Percentiles rank a stretch among this genome's conserved stretches.
These are phyloP conservation scores for Varroa destructor DNA, from an alignment of 1,140 invertebrate species.

Conservation along the genomic window DNA sequence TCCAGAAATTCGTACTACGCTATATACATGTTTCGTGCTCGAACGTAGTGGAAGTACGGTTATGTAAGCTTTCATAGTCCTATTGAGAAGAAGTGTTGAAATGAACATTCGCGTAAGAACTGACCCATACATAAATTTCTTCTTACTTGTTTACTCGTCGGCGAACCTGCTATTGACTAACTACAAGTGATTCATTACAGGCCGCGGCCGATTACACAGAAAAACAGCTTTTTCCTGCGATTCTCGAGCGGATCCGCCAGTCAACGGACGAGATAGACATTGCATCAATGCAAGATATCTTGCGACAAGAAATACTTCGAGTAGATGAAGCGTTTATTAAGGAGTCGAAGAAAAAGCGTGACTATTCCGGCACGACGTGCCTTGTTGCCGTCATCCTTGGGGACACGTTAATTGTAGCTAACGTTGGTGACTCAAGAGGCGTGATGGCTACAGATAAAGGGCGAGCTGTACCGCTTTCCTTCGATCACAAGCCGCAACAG, in stretches of 20 bases:
- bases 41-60: too few relatives aligned
- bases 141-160: too few relatives aligned
- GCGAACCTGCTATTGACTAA: too few relatives aligned
- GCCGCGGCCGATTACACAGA: slow-evolving; percentile 80
- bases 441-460: slow-evolving; percentile 83
- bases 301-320: slow-evolving; percentile 29
- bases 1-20: too few relatives aligned
- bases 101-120: too few relatives aligned
- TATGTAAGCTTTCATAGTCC: too few relatives aligned
- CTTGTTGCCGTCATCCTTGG: slow-evolving; percentile 63
- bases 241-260: slow-evolving; percentile 25
- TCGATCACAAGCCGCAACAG: slow-evolving; percentile 91
- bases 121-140: too few relatives aligned
- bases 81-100: too few relatives aligned
- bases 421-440: slow-evolving; percentile 87
- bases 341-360: slow-evolving; percentile 29
- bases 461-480: slow-evolving; percentile 75
- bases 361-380: slow-evolving; percentile 64
- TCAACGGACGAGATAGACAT: neutral
- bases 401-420: slow-evolving; percentile 66
- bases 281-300: slow-evolving; percentile 28
- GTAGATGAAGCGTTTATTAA: slow-evolving; percentile 30
- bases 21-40: too few relatives aligned
- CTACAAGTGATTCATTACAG: slow-evolving; percentile 38
- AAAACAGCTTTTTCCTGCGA: slow-evolving; percentile 59